Conservation (phyloP, 2,888 invertebrate genomes). For the Fragum fragum region DNA sequence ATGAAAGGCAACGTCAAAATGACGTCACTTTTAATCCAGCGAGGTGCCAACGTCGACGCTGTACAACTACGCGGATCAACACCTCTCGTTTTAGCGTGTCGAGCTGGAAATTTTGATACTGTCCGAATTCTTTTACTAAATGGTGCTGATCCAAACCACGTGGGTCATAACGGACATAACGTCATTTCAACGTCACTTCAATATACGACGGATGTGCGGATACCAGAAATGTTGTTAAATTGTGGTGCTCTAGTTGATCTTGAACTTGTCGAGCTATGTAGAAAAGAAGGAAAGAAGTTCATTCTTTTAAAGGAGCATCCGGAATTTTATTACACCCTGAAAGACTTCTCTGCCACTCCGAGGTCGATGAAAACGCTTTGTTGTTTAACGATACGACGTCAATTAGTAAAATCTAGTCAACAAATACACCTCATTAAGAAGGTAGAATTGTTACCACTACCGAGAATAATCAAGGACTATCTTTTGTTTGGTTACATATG, state of each 20-base stretch:
- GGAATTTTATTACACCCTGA: conserved; percentile 66
- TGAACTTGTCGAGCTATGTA: conserved; percentile 70
- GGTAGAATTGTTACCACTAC: conserved; percentile 74
- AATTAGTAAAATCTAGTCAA: conserved; percentile 60
- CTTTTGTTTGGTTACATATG: conserved; percentile 74
- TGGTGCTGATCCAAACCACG: conserved; percentile 80
- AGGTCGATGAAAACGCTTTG: conserved; percentile 72
- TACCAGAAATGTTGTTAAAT: conserved; percentile 74
- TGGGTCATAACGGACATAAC: conserved; percentile 78
- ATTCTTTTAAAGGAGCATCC: conserved; percentile 68
- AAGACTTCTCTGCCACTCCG: conserved; percentile 67
- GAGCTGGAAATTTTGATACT: conserved; percentile 71
- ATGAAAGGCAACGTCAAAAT: conserved; percentile 77
- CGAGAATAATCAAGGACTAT: conserved; percentile 76
- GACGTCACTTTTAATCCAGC: conserved; percentile 72
- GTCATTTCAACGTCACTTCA: conserved; percentile 78
- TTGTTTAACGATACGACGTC: conserved; percentile 71
- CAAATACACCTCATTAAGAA: conserved; percentile 74
- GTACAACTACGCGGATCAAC: conserved; percentile 79
- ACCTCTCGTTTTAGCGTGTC: conserved; percentile 76
- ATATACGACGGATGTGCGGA: conserved; percentile 63
- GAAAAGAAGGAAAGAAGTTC: conserved; percentile 72
- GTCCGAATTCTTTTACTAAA: conserved; percentile 75
- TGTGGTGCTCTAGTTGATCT: conserved; percentile 74
- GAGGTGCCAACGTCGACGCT: conserved; percentile 76